These are phyloP conservation scores for Temnothorax curvispinosus DNA, from an alignment of 1,140 invertebrate genomes.

Conservation along the genomic window DNA sequence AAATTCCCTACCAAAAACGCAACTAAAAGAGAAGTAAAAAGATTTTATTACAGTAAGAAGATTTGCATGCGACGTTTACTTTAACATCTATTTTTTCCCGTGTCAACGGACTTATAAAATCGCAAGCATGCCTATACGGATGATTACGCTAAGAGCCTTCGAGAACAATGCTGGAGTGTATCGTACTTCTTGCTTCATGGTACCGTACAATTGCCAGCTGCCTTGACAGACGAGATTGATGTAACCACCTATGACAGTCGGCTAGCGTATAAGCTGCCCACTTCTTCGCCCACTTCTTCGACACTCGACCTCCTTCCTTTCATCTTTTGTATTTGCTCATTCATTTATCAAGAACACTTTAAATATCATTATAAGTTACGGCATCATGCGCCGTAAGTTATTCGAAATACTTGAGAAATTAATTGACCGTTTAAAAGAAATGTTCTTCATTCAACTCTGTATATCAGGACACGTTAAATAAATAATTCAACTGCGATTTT, in stretches of 20 bases:
- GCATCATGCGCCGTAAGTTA: too few species aligned
- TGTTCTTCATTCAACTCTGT: background rate
- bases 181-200: constrained; percentile 56
- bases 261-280: constrained; percentile 18
- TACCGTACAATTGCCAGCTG: constrained; percentile 62
- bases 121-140: background rate
- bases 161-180: constrained; percentile 55
- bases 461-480: background rate
- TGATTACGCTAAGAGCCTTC: constrained; percentile 1
- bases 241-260: constrained; percentile 67
- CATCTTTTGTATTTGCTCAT: background rate
- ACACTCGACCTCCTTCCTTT: background rate
- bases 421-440: background rate
- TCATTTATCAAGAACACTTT: background rate
- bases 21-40: background rate
- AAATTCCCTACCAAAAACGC: background rate
- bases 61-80: background rate
- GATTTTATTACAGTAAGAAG: background rate
- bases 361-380: background rate
- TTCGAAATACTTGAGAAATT: background rate
- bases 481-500: constrained; percentile 1
- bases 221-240: constrained; percentile 56
- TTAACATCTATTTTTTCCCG: background rate
- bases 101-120: constrained; percentile 35
- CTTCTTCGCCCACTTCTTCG: constrained; percentile 22